A percentile compares a stretch with the other conserved stretches of the same genome.
These are phyloP conservation scores for Catharus ustulatus DNA, from an alignment of 2,797 vertebrate species.

Conservation along the genomic window DNA sequence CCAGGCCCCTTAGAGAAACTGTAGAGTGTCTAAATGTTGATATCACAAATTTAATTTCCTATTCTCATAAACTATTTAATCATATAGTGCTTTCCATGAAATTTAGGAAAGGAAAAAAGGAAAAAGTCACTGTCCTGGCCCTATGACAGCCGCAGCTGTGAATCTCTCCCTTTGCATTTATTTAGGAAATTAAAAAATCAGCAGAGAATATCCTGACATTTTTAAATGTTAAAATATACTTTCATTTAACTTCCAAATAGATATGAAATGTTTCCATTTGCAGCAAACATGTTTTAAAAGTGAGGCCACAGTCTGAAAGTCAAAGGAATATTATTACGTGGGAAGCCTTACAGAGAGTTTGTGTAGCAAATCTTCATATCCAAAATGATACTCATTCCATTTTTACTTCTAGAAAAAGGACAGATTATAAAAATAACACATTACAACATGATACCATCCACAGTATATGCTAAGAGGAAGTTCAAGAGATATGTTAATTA, in stretches of 20 bases:
- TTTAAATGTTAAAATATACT: constrained; percentile 47
- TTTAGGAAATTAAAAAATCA: constrained; percentile 7
- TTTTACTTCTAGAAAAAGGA: constrained; percentile 21
- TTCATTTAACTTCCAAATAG: constrained; percentile 13
- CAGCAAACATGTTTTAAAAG: constrained; percentile 43
- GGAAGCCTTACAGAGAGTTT: constrained; percentile 5
- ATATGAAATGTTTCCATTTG: constrained; percentile 17
- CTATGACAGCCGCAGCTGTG: background rate
- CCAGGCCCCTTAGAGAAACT: background rate
- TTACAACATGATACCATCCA: background rate
- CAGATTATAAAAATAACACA: constrained; percentile 21
- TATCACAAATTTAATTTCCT: background rate
- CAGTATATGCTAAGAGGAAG: background rate
- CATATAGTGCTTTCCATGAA: background rate
- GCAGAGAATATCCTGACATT: constrained; percentile 28
- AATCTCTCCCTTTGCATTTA: background rate
- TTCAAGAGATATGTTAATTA: background rate
- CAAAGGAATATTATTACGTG: constrained; percentile 16
- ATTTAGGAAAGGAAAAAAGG: background rate
- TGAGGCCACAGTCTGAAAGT: constrained; percentile 21
- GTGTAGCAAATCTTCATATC: background rate
- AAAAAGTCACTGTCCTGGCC: background rate
- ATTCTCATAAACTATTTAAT: background rate
- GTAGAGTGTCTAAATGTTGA: background rate
- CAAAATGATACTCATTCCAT: background rate